These are phyloP conservation scores for Tamias sibiricus DNA, from an alignment of 2,113 vertebrate species.

Conservation along the genomic window DNA sequence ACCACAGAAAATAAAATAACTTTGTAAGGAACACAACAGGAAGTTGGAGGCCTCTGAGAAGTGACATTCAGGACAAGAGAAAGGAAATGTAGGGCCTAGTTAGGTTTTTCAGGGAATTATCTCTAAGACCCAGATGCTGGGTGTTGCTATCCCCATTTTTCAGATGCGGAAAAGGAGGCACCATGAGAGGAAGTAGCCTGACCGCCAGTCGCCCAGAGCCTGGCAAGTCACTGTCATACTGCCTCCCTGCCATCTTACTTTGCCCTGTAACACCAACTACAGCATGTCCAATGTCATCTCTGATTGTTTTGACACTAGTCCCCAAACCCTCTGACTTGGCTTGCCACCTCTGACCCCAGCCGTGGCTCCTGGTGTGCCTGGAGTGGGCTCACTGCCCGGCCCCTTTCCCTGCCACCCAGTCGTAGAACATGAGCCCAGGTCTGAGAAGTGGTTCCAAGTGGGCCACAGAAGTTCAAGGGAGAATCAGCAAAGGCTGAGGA, in stretches of 20 bases:
- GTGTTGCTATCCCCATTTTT: slow-evolving; percentile 16
- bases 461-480: background rate
- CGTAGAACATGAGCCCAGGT: background rate
- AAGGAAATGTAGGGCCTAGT: background rate
- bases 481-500: background rate
- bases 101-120: background rate
- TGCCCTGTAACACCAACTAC: background rate
- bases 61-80: background rate
- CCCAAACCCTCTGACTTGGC: background rate
- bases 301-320: background rate
- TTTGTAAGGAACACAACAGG: background rate
- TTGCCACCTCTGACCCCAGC: background rate
- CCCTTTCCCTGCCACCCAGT: background rate
- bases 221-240: background rate
- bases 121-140: background rate
- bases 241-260: background rate
- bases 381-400: background rate
- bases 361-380: background rate
- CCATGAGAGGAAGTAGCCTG: background rate
- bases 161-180: slow-evolving; percentile 43
- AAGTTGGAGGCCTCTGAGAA: background rate
- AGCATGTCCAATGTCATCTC: background rate
- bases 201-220: background rate
- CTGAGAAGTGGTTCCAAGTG: background rate
- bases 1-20: background rate